Percentiles rank a stretch among this genome's conserved stretches.
phyloP scores from a whole-genome alignment of 2,113 vertebrate genomes.

The Sigmodon hispidus region DNA sequence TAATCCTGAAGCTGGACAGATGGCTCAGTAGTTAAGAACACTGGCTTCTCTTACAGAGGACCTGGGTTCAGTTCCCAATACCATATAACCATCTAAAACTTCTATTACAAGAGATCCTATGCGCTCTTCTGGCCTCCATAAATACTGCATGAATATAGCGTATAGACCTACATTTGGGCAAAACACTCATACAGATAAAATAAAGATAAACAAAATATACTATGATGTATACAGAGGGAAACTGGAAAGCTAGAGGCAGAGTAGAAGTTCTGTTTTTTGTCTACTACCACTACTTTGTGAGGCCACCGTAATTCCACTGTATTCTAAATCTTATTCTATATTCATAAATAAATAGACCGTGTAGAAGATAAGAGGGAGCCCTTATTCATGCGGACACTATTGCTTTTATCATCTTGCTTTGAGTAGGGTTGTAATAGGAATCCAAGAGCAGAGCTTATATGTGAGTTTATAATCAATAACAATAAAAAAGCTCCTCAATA shows the following conservation, averaged over 20 bases:
- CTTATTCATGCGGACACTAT: neutral
- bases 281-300: neutral
- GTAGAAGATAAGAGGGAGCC: neutral
- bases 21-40: neutral
- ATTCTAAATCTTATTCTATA: neutral
- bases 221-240: neutral
- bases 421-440: neutral
- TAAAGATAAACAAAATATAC: neutral
- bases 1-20: neutral
- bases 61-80: neutral
- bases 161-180: neutral
- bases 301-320: neutral
- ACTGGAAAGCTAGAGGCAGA: neutral
- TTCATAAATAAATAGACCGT: neutral
- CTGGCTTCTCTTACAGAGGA: neutral
- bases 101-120: neutral
- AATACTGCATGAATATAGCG: neutral
- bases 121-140: neutral
- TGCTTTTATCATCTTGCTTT: slow-evolving; percentile 1
- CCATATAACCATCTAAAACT: neutral
- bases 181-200: neutral
- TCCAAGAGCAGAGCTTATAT: neutral
- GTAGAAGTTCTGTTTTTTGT: neutral
- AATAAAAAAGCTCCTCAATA: neutral
- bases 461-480: slow-evolving; percentile 30